These are phyloP conservation scores for Lampris megalopsis DNA, from an alignment of 2,113 vertebrate species.

Conservation along the genomic window DNA sequence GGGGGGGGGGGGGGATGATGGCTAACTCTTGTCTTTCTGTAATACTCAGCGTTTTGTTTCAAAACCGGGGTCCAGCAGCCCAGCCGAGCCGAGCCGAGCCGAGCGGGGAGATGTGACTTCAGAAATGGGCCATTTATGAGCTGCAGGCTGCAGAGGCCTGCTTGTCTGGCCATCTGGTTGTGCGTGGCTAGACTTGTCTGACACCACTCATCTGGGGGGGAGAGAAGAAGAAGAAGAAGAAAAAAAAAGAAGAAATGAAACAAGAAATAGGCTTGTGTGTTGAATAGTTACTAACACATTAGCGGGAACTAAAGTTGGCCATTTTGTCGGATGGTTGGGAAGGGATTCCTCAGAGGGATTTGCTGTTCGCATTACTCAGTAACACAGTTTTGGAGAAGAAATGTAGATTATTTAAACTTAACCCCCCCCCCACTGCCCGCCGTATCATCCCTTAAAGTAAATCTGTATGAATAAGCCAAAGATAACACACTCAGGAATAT, in stretches of 20 bases:
- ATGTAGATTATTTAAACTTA: too few relatives aligned
- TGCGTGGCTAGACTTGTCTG: constrained; percentile 21
- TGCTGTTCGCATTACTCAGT: not conserved
- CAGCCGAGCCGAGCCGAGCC: constrained; percentile 8
- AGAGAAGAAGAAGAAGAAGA: not conserved
- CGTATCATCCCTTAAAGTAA: too few relatives aligned
- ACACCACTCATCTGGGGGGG: not conserved
- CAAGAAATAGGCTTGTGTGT: not conserved
- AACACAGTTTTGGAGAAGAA: not conserved
- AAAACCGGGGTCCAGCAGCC: constrained; percentile 19
- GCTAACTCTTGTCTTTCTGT: constrained; percentile 24
- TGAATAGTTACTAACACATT: not conserved
- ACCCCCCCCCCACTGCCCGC: too few relatives aligned
- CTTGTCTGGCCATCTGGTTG: constrained; percentile 36
- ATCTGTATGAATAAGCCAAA: not conserved
- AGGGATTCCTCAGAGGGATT: too few relatives aligned
- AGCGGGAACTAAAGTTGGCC: too few relatives aligned
- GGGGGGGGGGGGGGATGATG: constrained; percentile 8
- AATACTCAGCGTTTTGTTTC: constrained; percentile 13
- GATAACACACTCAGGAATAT: not conserved
- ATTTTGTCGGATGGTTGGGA: too few relatives aligned
- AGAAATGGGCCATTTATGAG: constrained; percentile 40
- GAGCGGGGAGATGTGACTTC: constrained; percentile 27
- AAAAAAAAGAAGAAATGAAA: not conserved
- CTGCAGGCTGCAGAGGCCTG: constrained; percentile 20